Base-by-base conservation (phyloP, 2,113 vertebrate species). In the Corythornis madagascariensis region DNA sequence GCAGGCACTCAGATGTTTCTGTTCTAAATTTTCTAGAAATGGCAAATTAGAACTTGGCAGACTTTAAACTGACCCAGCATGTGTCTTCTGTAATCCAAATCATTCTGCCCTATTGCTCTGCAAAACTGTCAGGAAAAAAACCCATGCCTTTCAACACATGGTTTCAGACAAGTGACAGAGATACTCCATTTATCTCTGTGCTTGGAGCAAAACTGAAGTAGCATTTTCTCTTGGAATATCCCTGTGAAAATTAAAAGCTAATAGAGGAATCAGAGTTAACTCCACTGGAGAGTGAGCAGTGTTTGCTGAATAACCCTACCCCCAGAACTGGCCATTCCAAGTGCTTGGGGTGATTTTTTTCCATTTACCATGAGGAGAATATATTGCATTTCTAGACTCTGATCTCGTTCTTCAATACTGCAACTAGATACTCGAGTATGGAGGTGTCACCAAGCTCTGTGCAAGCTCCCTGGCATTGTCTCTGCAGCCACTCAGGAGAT, bases 131-230 rank as follows among this genome's bases (percentile, higher is more conserved):
- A 64, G 78, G 78, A 48, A 47, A 88, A 95, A 66, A 90, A 92
- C 38, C 78, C 85, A 33, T 60, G 90, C 69, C 50, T 93, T 80
- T 92, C 90, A 91, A 91, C 80, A 76, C 69, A 88, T 59, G 95
- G 84, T 64, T 95, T 95, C 94, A 86, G 93, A 92, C 33, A 89
- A 93, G 80, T 26, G 91, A 94, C 73, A 94, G 45, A 69, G 55
- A 75, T 75, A 79, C 75, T 81, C 69, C 64, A 56, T 64, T 93
- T 67, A 94, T 63, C 47, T 93, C 64, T 8, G 65, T 31, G 29
- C 81, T 74, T 86, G 66, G 53, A 85, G 86, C 3, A 16, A 91
- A 88, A 76, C n/a, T 60, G 50, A 61, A 95, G 82, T 20, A 29
- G 28, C 42, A 52, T 38, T 89, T 84, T 86, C 53, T 65, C 64